Percentiles rank a stretch among this genome's conserved stretches.
phyloP scores from a whole-genome alignment of 2,888 invertebrate genomes.

The Polylopha cassiicola region DNA sequence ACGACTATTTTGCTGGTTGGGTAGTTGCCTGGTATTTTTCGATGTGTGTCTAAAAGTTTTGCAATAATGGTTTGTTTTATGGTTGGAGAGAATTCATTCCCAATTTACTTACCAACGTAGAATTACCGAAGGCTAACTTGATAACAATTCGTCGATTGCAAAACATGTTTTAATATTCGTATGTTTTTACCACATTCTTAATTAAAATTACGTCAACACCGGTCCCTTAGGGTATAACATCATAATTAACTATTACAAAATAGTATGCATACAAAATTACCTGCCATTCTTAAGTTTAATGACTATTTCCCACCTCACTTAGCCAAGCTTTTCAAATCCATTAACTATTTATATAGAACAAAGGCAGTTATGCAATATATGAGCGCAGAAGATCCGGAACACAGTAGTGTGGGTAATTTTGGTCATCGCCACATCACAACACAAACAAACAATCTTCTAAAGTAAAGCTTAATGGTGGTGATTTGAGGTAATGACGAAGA shows the following conservation, averaged over 20 bases:
- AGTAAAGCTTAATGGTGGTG: conserved; percentile 11
- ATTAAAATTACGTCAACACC: conserved; percentile 6
- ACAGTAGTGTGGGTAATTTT: too few relatives aligned
- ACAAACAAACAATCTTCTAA: neutral
- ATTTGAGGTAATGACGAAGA: conserved; percentile 4
- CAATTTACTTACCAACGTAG: too few relatives aligned
- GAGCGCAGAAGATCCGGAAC: conserved; percentile 27
- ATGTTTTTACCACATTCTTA: neutral
- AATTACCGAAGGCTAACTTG: too few relatives aligned
- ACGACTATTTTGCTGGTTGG: too few relatives aligned
- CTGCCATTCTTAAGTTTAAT: conserved; percentile 4
- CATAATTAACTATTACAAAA: conserved; percentile 10
- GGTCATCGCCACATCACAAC: too few relatives aligned
- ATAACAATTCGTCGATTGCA: too few relatives aligned
- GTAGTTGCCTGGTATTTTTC: too few relatives aligned
- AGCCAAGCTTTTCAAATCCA: conserved; percentile 15
- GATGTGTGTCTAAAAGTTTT: too few relatives aligned
- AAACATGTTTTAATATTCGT: too few relatives aligned
- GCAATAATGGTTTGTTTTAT: too few relatives aligned
- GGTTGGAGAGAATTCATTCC: too few relatives aligned
- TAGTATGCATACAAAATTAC: neutral
- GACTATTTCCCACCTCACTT: conserved; percentile 17
- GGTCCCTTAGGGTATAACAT: conserved; percentile 1
- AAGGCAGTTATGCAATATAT: conserved; percentile 26
- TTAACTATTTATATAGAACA: conserved; percentile 25